Base-by-base conservation (phyloP, 1,140 invertebrate species). In the Drosophila pseudoananassae region DNA sequence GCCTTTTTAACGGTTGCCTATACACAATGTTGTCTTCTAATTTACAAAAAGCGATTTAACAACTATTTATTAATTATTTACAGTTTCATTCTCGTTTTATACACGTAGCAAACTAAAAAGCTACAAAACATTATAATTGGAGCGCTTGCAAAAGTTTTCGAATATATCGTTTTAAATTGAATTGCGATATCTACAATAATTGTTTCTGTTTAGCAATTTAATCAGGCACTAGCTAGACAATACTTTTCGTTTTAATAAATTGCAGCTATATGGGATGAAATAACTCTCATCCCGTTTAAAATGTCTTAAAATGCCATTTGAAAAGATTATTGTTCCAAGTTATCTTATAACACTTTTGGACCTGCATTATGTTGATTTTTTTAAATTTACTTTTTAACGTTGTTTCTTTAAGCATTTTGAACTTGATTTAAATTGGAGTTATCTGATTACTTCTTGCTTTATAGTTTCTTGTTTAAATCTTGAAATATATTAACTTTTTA, bases 251-350 rank as follows among this genome's bases (percentile, higher is more conserved):
- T 43, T 43, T 43, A 43, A 43, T 45, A 15, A 52, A 64, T 46
- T 54, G 46, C 65, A 58, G 56, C 57, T 68, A 66, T 51, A 63
- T 43, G 25, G 33, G 4, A 51, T 57, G 59, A 63, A 57, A 58
- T 61, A 56, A 17, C 31, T 73, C 12, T 54, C 15, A 57, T 64
- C 15, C 6, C 6, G 4, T 9, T 20, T 46, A 20, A 70, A 82
- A 74, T 75, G 63, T 85, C 65, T 78, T 87, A 79, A 88, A 88
- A 89, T 88, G 76, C 78, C 63, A 76, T 83, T 83, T 87, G 55
- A 76, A 76, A 76, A 69, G 65, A 88, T 87, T 88, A 89, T 88
- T 82, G 83, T 87, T 89, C 76, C 64, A 79, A 89, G 84, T 89
- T 83, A 83, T 83, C 72, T 57, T 70, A 83, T 84, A 83, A 89